Percentiles rank a stretch among this genome's conserved stretches.
Conservation (phyloP, 2,888 invertebrate species). For the Pseudococcus viburni region DNA sequence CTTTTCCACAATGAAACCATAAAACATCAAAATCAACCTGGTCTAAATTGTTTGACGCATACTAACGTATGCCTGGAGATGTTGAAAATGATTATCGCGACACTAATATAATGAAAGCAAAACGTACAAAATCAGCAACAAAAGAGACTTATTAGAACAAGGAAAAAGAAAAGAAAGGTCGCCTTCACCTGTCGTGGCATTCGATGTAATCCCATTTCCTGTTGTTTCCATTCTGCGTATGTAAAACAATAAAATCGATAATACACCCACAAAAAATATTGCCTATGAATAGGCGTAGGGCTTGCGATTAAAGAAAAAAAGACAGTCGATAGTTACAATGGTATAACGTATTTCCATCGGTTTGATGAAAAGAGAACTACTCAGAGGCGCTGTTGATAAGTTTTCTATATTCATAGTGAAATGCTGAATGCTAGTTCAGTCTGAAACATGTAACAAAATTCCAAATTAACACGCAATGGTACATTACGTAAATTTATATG, state of each 20-base stretch:
- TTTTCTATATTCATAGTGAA: neutral
- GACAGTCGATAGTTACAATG: neutral
- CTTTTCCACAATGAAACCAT: neutral
- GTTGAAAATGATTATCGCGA: conserved; percentile 88
- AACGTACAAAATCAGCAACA: conserved; percentile 66
- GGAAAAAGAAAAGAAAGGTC: neutral
- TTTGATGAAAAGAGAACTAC: neutral
- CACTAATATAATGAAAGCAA: conserved; percentile 76
- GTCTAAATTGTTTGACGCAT: conserved; percentile 93
- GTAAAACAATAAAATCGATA: neutral
- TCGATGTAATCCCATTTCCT: conserved; percentile 32
- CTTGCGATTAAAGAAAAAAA: neutral
- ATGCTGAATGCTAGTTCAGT: neutral
- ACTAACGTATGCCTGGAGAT: conserved; percentile 82
- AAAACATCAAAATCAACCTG: conserved; percentile 74
- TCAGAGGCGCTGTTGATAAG: neutral
- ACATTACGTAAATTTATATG: too few species aligned
- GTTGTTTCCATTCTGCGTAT: neutral
- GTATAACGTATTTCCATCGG: conserved; percentile 29
- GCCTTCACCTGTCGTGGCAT: conserved; percentile 8
- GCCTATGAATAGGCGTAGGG: too few species aligned
- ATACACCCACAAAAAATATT: neutral
- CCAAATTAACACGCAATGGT: too few species aligned
- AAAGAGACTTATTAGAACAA: neutral
- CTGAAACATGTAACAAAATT: too few species aligned